phyloP scores from a whole-genome alignment of 1,140 invertebrate species.

The Pachypeltis micranthus region DNA sequence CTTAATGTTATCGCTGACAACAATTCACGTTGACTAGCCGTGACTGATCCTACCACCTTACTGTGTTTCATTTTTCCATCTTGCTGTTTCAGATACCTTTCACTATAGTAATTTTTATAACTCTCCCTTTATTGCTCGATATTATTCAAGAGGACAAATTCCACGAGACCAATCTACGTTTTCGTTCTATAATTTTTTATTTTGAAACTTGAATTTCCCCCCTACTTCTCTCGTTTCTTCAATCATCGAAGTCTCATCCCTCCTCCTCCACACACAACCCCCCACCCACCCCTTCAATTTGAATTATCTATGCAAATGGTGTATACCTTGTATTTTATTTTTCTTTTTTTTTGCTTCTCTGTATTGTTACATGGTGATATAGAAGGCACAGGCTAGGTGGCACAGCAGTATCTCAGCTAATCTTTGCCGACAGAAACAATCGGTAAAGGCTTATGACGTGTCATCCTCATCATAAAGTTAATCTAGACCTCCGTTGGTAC shows the following conservation, averaged over 20 bases:
- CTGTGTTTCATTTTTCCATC: conserved; percentile 12
- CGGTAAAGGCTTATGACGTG: conserved; percentile 19
- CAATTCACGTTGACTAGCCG: not conserved
- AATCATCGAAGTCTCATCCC: no score
- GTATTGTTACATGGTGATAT: conserved; percentile 22
- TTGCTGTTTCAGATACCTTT: conserved; percentile 20
- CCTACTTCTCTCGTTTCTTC: no score
- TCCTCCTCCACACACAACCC: no score
- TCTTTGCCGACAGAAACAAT: conserved; percentile 19
- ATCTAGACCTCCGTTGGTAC: not conserved
- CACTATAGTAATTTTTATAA: no score
- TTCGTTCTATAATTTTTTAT: conserved; percentile 8
- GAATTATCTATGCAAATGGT: conserved; percentile 1
- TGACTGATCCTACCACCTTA: not conserved
- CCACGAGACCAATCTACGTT: not conserved
- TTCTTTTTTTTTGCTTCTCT: conserved; percentile 21
- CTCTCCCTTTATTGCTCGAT: no score
- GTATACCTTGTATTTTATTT: conserved; percentile 11
- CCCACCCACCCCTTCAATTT: no score
- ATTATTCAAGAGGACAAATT: not conserved
- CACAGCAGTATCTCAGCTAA: conserved; percentile 16
- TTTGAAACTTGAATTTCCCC: no score
- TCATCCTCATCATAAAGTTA: not conserved
- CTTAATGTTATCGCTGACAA: not conserved
- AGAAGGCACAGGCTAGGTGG: conserved; percentile 18